Conservation (phyloP, 2,797 vertebrate genomes). For the Amphiprion clarkii region DNA sequence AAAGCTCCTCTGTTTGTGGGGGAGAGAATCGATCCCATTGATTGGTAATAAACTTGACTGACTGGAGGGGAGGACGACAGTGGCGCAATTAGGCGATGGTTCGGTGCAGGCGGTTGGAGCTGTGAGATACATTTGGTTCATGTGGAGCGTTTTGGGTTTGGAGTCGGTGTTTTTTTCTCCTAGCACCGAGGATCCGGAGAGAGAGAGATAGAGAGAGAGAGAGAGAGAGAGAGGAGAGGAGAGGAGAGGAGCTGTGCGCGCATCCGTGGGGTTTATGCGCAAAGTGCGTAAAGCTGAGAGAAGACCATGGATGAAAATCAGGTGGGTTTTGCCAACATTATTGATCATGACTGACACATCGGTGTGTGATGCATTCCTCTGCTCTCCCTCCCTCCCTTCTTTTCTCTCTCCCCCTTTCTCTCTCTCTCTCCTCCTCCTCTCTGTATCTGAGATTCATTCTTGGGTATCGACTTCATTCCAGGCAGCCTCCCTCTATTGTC, state of each 20-base stretch:
- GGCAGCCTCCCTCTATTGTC: constrained; percentile 57
- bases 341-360: constrained; percentile 62
- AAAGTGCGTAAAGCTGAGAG: constrained; percentile 54
- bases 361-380: constrained; percentile 68
- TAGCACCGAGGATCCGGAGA: constrained; percentile 76
- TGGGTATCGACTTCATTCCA: constrained; percentile 63
- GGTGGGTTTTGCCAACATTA: constrained; percentile 70
- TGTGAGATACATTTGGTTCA: constrained; percentile 22
- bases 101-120: constrained; percentile 43
- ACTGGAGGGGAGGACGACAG: constrained; percentile 31
- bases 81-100: constrained; percentile 65
- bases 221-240: neutral
- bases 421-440: constrained; percentile 14
- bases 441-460: constrained; percentile 62
- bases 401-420: constrained; percentile 1
- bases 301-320: constrained; percentile 52
- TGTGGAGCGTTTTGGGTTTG: neutral
- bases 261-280: constrained; percentile 32
- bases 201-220: neutral
- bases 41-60: constrained; percentile 74
- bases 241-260: constrained; percentile 21
- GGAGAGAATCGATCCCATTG: constrained; percentile 60
- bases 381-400: constrained; percentile 18
- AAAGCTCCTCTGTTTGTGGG: constrained; percentile 19
- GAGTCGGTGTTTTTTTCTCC: constrained; percentile 53